Evolutionary conservation across 2,888 invertebrate species (phyloP), one percentile per base, ranked within the genome.

Genomic region (Alviniconcha strummeri): DNA sequence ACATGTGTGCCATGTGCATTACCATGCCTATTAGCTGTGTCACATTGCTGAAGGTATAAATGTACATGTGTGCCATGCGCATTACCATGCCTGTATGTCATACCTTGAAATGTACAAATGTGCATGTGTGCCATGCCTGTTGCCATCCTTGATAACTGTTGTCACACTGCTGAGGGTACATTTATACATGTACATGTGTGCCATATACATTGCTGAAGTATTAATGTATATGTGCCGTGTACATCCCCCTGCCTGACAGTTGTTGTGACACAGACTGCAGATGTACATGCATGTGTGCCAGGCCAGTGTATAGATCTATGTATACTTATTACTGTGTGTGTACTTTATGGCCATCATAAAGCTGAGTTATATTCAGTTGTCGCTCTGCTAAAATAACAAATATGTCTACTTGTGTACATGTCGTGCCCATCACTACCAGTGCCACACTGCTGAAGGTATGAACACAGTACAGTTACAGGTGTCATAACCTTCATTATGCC

Each of bases 121-220:
- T n/a, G n/a, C 17, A 19, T 71, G 13, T 11, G 8, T 74, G 74
- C 11, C 57, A 56, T 57, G 57, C 19, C 52, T 3, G 3, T 3
- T 36, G 36, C 36, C 36, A 36, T 36, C 1, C 36, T 36, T 36
- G 36, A 36, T 36, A 36, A 36, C 36, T 36, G 36, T 79, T 36
- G 36, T 36, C 36, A 0, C 36, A 36, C 36, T 36, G 36, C 36
- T 36, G 36, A 36, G 36, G 36, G 36, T 36, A 36, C 36, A 36
- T 36, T 36, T 36, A 36, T 36, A 36, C 36, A 36, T 36, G 36
- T 36, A 36, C 36, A 36, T 89, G 15, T 91, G 93, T 74, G 69
- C 93, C 3, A 91, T 93, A 90, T 92, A 84, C 86, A 36, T 80
- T 91, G 36, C 92, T 93, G 7, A 84, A 36, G 60, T 52, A 13